Evolutionary conservation across 2,797 vertebrate genomes (phyloP).

Genomic region (Bovichtus diacanthus): DNA sequence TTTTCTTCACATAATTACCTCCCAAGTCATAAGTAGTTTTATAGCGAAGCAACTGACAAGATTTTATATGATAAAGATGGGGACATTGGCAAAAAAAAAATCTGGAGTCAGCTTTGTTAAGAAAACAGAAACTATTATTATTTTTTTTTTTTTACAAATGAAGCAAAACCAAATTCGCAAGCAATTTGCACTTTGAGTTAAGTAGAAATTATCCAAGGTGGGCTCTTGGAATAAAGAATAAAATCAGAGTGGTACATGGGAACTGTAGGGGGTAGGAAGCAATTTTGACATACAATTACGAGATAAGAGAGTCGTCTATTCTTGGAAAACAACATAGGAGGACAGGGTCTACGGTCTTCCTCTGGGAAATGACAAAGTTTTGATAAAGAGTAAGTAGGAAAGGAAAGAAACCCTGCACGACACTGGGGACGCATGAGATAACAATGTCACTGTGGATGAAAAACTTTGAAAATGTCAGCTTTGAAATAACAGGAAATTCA

Average conservation of each 20-base stretch:
- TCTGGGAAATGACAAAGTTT: slow-evolving; percentile 61
- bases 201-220: slow-evolving; percentile 24
- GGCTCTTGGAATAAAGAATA: slow-evolving; percentile 22
- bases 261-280: slow-evolving; percentile 66
- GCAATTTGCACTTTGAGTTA: slow-evolving; percentile 13
- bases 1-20: neutral
- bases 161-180: slow-evolving; percentile 3
- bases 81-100: neutral
- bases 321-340: slow-evolving; percentile 66
- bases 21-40: neutral
- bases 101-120: slow-evolving; percentile 3
- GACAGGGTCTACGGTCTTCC: slow-evolving; percentile 53
- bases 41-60: neutral
- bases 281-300: slow-evolving; percentile 69
- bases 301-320: slow-evolving; percentile 76
- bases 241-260: slow-evolving; percentile 50
- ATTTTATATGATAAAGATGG: neutral
- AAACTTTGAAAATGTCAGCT: slow-evolving; percentile 29
- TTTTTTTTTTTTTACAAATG: neutral
- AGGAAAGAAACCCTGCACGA: slow-evolving; percentile 37
- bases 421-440: slow-evolving; percentile 56
- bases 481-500: slow-evolving; percentile 52
- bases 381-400: slow-evolving; percentile 64
- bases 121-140: neutral
- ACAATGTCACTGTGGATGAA: slow-evolving; percentile 32